Conservation (phyloP, 2,797 vertebrate genomes). For the Cynopterus sphinx region DNA sequence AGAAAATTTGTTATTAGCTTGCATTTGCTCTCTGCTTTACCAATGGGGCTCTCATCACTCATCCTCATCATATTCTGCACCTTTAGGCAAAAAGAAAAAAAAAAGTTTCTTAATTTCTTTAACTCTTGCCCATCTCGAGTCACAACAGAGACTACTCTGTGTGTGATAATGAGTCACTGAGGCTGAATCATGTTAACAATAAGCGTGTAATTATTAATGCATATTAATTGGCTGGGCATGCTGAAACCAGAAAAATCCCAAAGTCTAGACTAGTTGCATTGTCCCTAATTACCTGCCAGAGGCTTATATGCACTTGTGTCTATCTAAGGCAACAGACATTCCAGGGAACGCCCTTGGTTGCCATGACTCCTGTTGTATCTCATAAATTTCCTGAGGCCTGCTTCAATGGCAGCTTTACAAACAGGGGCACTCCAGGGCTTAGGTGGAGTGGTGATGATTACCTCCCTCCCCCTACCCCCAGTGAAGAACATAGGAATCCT, state of each 20-base stretch:
- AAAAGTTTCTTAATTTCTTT: slow-evolving; percentile 43
- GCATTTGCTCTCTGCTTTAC: background rate
- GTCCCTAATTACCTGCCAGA: background rate
- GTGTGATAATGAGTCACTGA: slow-evolving; percentile 65
- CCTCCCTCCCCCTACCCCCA: no score
- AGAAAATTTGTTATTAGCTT: background rate
- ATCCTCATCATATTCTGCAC: background rate
- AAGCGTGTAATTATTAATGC: slow-evolving; percentile 12
- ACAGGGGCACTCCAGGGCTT: background rate
- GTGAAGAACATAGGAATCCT: background rate
- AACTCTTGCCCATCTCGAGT: slow-evolving; percentile 49
- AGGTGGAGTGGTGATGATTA: background rate
- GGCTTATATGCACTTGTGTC: background rate
- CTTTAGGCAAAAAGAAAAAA: slow-evolving; percentile 1
- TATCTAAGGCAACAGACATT: background rate
- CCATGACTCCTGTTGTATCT: background rate
- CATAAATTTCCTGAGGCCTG: background rate
- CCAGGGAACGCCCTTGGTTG: background rate
- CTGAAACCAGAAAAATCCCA: background rate
- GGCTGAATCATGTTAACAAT: slow-evolving; percentile 57
- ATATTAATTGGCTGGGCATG: background rate
- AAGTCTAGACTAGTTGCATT: slow-evolving; percentile 27
- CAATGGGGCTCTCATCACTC: background rate
- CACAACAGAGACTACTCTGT: slow-evolving; percentile 63
- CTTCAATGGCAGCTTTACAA: background rate